phyloP scores from a whole-genome alignment of 2,113 vertebrate species.

The Puma concolor region DNA sequence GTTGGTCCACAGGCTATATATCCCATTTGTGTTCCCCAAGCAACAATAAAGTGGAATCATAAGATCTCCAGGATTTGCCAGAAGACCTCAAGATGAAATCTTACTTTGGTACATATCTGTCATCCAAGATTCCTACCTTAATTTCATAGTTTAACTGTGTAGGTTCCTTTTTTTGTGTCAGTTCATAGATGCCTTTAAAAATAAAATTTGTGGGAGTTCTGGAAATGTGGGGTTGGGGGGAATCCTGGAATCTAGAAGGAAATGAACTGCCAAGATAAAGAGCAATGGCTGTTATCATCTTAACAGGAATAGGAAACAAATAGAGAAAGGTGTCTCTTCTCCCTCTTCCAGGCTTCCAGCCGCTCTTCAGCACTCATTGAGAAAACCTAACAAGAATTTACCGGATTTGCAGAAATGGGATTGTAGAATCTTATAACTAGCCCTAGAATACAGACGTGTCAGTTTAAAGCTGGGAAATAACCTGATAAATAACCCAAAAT shows the following conservation, averaged over 20 bases:
- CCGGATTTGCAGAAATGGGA: neutral
- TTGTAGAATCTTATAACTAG: neutral
- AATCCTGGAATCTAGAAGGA: neutral
- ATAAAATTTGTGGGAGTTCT: neutral
- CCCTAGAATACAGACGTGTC: neutral
- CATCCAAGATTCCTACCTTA: neutral
- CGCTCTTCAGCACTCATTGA: neutral
- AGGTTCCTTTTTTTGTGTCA: neutral
- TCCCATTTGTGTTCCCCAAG: neutral
- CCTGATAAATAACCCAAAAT: neutral
- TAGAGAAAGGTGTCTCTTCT: neutral
- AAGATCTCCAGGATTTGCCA: neutral
- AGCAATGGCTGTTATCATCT: neutral
- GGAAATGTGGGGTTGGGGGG: accelerated
- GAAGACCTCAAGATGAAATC: neutral
- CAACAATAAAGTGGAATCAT: neutral
- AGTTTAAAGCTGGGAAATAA: neutral
- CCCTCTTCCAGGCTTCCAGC: neutral
- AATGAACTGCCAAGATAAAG: neutral
- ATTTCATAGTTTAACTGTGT: neutral
- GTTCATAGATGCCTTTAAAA: neutral
- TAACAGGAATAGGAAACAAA: neutral
- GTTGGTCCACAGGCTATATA: neutral
- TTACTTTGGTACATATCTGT: neutral
- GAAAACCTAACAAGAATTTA: neutral